Percentiles rank a stretch among this genome's conserved stretches.
phyloP scores from a whole-genome alignment of 2,888 invertebrate genomes.

The Melolontha melolontha region DNA sequence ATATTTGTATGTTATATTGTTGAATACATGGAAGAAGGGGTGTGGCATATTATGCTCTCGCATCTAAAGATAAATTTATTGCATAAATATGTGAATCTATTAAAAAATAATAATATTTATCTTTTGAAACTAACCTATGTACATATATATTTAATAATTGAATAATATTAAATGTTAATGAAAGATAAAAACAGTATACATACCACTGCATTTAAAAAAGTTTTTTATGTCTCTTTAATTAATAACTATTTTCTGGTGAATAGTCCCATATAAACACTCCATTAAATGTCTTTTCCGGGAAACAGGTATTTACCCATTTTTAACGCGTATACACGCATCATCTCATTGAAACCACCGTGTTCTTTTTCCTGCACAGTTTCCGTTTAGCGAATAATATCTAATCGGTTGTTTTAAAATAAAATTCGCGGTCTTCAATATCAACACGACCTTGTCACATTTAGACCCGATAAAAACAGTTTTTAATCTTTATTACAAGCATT shows the following conservation, averaged over 20 bases:
- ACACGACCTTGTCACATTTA: slow-evolving; percentile 14
- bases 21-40: too few relatives aligned
- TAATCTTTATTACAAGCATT: background rate
- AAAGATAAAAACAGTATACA: too few relatives aligned
- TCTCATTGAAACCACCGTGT: background rate
- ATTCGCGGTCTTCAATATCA: slow-evolving; percentile 22
- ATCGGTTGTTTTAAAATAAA: slow-evolving; percentile 18
- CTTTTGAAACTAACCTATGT: too few relatives aligned
- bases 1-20: too few relatives aligned
- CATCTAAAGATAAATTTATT: too few relatives aligned
- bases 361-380: slow-evolving; percentile 1
- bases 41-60: too few relatives aligned
- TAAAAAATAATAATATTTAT: too few relatives aligned
- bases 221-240: too few relatives aligned
- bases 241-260: background rate
- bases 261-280: slow-evolving; percentile 12
- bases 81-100: too few relatives aligned
- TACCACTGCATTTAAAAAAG: too few relatives aligned
- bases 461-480: background rate
- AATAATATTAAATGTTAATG: too few relatives aligned
- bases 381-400: slow-evolving; percentile 1
- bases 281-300: slow-evolving; percentile 17
- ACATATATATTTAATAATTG: too few relatives aligned
- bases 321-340: background rate
- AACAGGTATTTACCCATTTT: slow-evolving; percentile 32